phyloP scores from a whole-genome alignment of 2,797 vertebrate genomes.

The Lutjanus campechanus region DNA sequence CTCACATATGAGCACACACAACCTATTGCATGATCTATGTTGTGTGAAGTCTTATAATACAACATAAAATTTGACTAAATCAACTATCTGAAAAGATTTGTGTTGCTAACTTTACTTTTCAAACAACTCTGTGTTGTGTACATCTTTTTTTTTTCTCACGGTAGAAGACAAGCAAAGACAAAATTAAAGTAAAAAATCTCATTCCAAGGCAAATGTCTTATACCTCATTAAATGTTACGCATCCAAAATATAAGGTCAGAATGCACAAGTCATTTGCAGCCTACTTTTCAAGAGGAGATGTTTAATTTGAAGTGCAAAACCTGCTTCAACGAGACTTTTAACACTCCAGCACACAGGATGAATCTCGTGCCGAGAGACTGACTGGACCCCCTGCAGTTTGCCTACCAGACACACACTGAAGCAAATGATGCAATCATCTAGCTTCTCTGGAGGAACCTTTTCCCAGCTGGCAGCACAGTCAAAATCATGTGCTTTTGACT shows the following conservation, averaged over 20 bases:
- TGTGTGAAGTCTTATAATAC: not conserved
- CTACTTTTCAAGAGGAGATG: slow-evolving; percentile 1
- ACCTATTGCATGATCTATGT: no score
- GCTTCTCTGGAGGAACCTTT: slow-evolving; percentile 38
- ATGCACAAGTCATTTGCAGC: not conserved
- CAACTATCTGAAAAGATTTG: not conserved
- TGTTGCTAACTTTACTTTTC: not conserved
- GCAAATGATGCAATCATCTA: slow-evolving; percentile 59
- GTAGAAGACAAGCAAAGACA: not conserved
- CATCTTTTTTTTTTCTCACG: not conserved
- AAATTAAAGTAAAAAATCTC: not conserved
- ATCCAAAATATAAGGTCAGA: not conserved
- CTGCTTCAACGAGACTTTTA: slow-evolving; percentile 16
- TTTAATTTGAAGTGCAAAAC: slow-evolving; percentile 21
- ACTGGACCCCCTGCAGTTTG: slow-evolving; percentile 51
- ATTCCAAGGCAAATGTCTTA: not conserved
- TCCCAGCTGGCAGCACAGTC: slow-evolving; percentile 29
- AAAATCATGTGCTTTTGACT: slow-evolving; percentile 39
- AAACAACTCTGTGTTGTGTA: not conserved
- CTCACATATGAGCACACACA: no score
- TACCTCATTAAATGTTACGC: not conserved
- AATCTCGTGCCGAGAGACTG: slow-evolving; percentile 16
- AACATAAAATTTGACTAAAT: not conserved
- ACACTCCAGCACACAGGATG: not conserved
- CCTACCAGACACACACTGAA: slow-evolving; percentile 60